These are phyloP conservation scores for Myotis daubentonii DNA, from an alignment of 2,797 vertebrate genomes.

Conservation along the genomic window DNA sequence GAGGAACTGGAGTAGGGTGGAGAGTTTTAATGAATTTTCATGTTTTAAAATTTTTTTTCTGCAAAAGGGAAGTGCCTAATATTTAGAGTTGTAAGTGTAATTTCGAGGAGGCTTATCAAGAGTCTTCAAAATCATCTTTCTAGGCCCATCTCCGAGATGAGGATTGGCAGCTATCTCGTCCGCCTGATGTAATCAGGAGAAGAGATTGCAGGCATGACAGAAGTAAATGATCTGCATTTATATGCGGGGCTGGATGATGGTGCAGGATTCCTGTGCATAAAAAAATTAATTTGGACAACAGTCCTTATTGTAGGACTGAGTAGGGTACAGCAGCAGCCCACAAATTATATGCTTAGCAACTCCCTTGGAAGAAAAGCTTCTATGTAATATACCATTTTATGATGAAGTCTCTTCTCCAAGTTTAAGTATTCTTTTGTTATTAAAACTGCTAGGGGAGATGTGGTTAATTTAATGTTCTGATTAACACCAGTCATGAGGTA, in stretches of 20 bases:
- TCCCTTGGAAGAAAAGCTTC: background rate
- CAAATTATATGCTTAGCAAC: background rate
- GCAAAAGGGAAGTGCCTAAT: background rate
- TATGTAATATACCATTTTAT: background rate
- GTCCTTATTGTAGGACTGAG: background rate
- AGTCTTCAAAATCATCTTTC: constrained; percentile 18
- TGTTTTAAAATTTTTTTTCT: background rate
- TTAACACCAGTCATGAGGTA: background rate
- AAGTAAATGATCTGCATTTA: background rate
- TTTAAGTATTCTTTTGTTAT: background rate
- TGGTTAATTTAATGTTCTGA: background rate
- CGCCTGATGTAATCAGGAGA: background rate
- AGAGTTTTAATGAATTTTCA: background rate
- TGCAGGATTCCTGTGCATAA: background rate
- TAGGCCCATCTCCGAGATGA: background rate
- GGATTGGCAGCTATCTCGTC: background rate
- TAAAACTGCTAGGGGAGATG: constrained; percentile 24
- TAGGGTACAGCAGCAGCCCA: background rate
- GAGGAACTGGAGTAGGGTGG: background rate
- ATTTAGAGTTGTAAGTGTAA: background rate
- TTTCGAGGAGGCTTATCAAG: constrained; percentile 33
- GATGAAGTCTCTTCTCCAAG: background rate
- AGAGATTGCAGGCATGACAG: background rate
- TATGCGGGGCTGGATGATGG: too few relatives aligned
- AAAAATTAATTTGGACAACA: background rate